Conservation (phyloP, 2,888 invertebrate species). For the Ophion ventricosus region DNA sequence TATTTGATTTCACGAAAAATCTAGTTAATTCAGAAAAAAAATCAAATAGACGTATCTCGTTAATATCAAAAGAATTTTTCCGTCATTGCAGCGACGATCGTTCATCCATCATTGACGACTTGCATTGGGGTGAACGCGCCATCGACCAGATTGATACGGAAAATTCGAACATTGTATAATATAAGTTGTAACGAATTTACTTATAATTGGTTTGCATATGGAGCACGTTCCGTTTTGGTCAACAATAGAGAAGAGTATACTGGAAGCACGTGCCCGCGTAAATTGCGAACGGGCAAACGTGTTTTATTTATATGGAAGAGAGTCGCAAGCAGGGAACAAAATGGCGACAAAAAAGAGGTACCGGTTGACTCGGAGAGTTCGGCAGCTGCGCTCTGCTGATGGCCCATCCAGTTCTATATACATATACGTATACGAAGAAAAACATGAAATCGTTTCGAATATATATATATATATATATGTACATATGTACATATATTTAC, state of each 20-base stretch:
- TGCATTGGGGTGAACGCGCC: background rate
- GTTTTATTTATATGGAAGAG: slow-evolving; percentile 57
- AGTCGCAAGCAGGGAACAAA: slow-evolving; percentile 41
- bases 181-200: slow-evolving; percentile 62
- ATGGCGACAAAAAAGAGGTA: slow-evolving; percentile 55
- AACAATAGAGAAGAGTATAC: slow-evolving; percentile 11
- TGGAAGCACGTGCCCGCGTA: slow-evolving; percentile 59
- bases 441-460: slow-evolving; percentile 29
- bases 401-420: slow-evolving; percentile 45
- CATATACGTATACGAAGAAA: slow-evolving; percentile 23
- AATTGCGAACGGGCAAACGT: slow-evolving; percentile 58
- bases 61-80: too few relatives aligned
- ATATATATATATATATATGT: background rate
- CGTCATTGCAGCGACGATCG: background rate
- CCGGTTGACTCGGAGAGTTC: slow-evolving; percentile 48
- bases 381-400: slow-evolving; percentile 55
- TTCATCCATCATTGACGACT: slow-evolving; percentile 15
- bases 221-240: slow-evolving; percentile 38
- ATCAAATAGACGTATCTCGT: too few relatives aligned
- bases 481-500: background rate
- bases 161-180: slow-evolving; percentile 47
- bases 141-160: too few relatives aligned
- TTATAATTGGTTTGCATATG: slow-evolving; percentile 57
- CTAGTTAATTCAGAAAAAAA: too few relatives aligned
- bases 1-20: too few relatives aligned